Conservation (phyloP, 1,140 invertebrate genomes). For the Andrena cerasifolii region DNA sequence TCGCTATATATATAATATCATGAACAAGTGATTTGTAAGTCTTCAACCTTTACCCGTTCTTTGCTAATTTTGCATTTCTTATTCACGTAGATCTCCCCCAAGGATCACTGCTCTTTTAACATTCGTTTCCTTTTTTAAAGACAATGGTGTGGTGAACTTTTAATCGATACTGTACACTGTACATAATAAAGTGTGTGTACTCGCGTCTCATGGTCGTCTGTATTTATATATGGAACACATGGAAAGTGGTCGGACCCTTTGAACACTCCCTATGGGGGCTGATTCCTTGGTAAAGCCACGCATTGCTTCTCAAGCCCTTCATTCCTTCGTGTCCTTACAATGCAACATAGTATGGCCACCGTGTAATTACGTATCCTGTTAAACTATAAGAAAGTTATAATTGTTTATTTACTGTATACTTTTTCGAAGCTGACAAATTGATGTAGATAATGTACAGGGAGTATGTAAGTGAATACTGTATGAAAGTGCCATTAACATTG, state of each 20-base stretch:
- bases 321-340: conserved; percentile 49
- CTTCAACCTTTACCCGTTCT: too few relatives aligned
- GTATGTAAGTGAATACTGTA: too few relatives aligned
- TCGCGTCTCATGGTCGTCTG: conserved; percentile 28
- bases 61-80: not conserved
- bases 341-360: not conserved
- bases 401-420: too few relatives aligned
- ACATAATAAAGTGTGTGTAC: conserved; percentile 40
- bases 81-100: not conserved
- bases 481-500: too few relatives aligned
- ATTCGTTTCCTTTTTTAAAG: not conserved
- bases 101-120: not conserved
- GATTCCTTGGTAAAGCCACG: conserved; percentile 78
- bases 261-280: conserved; percentile 75
- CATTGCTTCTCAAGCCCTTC: conserved; percentile 77
- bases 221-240: conserved; percentile 38
- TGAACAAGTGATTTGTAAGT: too few relatives aligned
- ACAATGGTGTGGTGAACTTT: not conserved
- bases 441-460: too few relatives aligned
- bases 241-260: conserved; percentile 68
- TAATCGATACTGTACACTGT: conserved; percentile 38
- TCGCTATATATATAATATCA: too few relatives aligned
- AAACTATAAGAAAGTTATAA: too few relatives aligned
- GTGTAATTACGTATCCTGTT: too few relatives aligned
- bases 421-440: too few relatives aligned